A percentile compares a stretch with the other conserved stretches of the same genome.
Evolutionary conservation across 2,888 invertebrate genomes (phyloP).

Genomic region (Cinara cedri): DNA sequence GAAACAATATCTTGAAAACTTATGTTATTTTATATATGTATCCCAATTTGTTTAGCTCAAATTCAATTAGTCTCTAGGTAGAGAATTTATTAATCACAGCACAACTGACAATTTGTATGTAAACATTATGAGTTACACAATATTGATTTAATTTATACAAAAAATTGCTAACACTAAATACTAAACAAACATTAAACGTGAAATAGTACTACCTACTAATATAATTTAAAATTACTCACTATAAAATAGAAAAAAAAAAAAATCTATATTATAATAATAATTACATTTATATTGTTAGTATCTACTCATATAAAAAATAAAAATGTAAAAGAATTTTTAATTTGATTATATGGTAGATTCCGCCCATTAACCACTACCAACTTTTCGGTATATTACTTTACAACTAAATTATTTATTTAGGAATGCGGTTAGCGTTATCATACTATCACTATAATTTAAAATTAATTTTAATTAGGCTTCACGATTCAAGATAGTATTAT

Average conservation of each 20-base stretch:
- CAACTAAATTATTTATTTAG: not conserved
- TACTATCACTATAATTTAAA: not conserved
- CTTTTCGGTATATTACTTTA: constrained; percentile 9
- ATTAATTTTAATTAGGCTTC: no score
- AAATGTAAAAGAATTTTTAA: constrained; percentile 28
- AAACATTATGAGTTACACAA: constrained; percentile 34
- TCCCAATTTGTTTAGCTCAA: not conserved
- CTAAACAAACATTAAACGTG: constrained; percentile 10
- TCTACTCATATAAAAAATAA: constrained; percentile 8
- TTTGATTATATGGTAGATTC: constrained; percentile 53
- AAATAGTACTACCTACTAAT: constrained; percentile 11
- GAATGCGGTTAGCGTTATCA: not conserved
- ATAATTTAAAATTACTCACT: constrained; percentile 41
- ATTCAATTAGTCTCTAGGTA: not conserved
- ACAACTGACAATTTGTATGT: constrained; percentile 21
- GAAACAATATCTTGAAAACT: not conserved
- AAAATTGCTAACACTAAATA: constrained; percentile 17
- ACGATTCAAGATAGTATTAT: no score
- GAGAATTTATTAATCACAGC: constrained; percentile 22
- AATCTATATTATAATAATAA: not conserved
- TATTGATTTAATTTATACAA: constrained; percentile 19
- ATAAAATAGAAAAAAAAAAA: constrained; percentile 26
- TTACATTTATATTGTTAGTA: constrained; percentile 38
- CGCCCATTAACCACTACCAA: constrained; percentile 51
- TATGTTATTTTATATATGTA: not conserved